These are phyloP conservation scores for Exaiptasia diaphana DNA, from an alignment of 64 coral and sea anemone species.

Conservation along the genomic window DNA sequence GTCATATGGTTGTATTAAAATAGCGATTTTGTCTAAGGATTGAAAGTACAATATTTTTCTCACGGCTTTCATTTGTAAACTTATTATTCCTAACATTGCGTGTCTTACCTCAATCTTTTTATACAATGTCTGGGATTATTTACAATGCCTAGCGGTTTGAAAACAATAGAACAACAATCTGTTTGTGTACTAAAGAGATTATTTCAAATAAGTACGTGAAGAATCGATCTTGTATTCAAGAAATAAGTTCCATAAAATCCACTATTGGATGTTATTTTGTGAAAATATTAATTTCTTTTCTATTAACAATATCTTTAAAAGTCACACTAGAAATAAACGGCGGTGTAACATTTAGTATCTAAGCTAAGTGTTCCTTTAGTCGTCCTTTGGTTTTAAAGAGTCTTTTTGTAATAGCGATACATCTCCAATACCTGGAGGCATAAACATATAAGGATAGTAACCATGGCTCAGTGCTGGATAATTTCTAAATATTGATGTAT, in stretches of 20 bases:
- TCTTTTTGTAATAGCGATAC: background rate
- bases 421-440: background rate
- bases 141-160: background rate
- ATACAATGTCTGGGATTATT: no score
- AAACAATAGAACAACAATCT: background rate
- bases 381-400: background rate
- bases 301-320: background rate
- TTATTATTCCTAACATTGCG: background rate
- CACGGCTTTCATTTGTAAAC: no score
- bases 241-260: background rate
- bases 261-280: background rate
- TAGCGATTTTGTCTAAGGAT: no score
- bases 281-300: background rate
- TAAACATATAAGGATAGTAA: conserved; percentile 15
- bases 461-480: background rate
- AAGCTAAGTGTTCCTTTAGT: background rate
- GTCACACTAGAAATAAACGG: background rate
- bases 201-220: no score
- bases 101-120: background rate
- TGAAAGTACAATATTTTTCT: no score
- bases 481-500: conserved; percentile 4
- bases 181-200: conserved; percentile 11
- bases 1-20: no score
- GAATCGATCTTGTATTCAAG: background rate
- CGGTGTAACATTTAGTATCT: background rate